These are phyloP conservation scores for Mythimna ferrago DNA, from an alignment of 2,888 invertebrate genomes.

Conservation along the genomic window DNA sequence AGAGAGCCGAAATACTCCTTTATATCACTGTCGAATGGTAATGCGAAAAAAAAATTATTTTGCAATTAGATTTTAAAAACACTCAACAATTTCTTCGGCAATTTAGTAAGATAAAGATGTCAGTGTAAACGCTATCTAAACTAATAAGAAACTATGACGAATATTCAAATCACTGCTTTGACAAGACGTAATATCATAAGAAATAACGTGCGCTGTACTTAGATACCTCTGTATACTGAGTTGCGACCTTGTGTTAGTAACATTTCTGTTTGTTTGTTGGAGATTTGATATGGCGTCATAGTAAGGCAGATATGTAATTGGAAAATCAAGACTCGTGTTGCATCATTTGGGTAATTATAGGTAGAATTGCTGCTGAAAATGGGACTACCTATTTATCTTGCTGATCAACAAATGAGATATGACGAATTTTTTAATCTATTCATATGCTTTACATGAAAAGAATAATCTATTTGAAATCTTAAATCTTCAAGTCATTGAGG, in stretches of 20 bases:
- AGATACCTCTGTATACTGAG: conserved; percentile 26
- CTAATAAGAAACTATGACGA: conserved; percentile 29
- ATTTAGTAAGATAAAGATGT: background rate
- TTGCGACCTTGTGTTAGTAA: conserved; percentile 28
- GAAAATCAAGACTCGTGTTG: background rate
- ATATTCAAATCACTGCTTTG: conserved; percentile 50
- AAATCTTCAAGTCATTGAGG: too few species aligned
- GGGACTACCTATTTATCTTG: too few species aligned
- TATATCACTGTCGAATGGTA: too few species aligned
- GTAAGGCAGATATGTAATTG: background rate
- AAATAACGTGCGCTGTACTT: conserved; percentile 5
- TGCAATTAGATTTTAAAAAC: too few species aligned
- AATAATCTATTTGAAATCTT: too few species aligned
- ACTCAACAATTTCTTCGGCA: background rate
- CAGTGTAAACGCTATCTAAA: conserved; percentile 29
- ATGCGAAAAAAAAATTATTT: too few species aligned
- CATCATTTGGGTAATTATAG: too few species aligned
- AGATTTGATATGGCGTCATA: background rate
- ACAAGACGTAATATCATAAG: conserved; percentile 19
- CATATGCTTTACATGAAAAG: too few species aligned
- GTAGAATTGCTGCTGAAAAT: too few species aligned
- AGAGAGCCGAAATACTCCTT: too few species aligned
- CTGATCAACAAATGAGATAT: too few species aligned
- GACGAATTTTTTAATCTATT: too few species aligned
- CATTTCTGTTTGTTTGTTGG: background rate